Conservation (phyloP, 2,113 vertebrate species). For the Physeter macrocephalus region DNA sequence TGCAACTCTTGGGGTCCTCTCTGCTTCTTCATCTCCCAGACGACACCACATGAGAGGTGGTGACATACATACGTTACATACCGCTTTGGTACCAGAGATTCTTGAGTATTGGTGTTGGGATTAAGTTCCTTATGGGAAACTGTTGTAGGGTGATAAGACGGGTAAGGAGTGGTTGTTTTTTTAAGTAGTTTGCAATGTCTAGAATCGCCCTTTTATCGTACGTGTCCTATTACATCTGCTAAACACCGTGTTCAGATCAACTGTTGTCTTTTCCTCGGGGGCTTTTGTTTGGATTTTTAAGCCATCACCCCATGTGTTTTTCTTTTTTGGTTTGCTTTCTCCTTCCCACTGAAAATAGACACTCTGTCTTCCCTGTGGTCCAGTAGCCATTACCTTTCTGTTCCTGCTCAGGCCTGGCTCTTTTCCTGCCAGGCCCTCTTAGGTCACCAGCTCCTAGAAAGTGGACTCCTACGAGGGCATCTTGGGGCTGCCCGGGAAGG, state of each 20-base stretch:
- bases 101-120: neutral
- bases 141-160: neutral
- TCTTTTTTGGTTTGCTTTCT: neutral
- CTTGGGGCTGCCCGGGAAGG: neutral
- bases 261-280: neutral
- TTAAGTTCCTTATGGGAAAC: neutral
- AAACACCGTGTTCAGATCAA: neutral
- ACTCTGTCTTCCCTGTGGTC: neutral
- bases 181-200: neutral
- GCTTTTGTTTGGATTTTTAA: neutral
- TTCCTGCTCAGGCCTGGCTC: neutral
- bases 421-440: neutral
- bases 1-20: neutral
- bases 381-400: neutral
- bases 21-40: neutral
- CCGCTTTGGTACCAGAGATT: neutral
- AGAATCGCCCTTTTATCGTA: neutral
- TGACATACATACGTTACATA: no score
- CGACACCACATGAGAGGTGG: no score
- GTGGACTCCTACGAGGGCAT: neutral
- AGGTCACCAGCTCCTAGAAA: conserved; percentile 1
- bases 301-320: neutral
- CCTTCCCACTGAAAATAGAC: neutral
- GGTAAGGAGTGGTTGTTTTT: neutral
- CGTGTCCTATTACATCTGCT: neutral